Evolutionary conservation across 1,140 invertebrate genomes (phyloP).

Genomic region (Gryllus bimaculatus): DNA sequence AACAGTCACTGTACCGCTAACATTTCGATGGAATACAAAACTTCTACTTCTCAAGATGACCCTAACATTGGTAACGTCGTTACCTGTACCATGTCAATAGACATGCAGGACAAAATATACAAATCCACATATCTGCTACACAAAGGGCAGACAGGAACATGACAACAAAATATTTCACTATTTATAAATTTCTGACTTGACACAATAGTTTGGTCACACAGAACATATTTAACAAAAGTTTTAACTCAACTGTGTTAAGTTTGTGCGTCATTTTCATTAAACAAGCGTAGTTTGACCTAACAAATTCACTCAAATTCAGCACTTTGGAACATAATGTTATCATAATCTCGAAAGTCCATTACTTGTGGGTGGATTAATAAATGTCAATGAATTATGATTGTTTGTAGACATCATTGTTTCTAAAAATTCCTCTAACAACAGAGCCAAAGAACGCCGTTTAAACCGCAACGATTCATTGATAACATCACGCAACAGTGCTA

Average conservation of each 20-base stretch:
- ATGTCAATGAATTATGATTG: constrained; percentile 30
- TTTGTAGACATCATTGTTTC: constrained; percentile 30
- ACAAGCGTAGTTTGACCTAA: neutral
- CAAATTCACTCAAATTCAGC: neutral
- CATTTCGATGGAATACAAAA: neutral
- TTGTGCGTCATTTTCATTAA: neutral
- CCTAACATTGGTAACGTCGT: neutral
- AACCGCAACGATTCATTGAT: constrained; percentile 71
- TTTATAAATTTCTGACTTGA: neutral
- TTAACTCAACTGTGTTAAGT: neutral
- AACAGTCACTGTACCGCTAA: neutral
- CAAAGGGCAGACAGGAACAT: neutral
- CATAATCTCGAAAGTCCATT: constrained; percentile 21
- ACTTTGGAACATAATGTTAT: neutral
- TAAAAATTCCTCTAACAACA: constrained; percentile 41
- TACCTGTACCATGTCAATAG: neutral
- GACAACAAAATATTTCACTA: neutral
- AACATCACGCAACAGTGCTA: constrained; percentile 60
- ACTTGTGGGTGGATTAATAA: constrained; percentile 35
- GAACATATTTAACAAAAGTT: neutral
- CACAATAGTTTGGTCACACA: neutral
- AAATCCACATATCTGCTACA: neutral
- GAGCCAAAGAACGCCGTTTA: constrained; percentile 63
- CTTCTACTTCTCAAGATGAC: neutral
- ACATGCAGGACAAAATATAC: neutral